Base-by-base conservation (phyloP, 2,888 invertebrate species). In the Sphaerophoria taeniata region DNA sequence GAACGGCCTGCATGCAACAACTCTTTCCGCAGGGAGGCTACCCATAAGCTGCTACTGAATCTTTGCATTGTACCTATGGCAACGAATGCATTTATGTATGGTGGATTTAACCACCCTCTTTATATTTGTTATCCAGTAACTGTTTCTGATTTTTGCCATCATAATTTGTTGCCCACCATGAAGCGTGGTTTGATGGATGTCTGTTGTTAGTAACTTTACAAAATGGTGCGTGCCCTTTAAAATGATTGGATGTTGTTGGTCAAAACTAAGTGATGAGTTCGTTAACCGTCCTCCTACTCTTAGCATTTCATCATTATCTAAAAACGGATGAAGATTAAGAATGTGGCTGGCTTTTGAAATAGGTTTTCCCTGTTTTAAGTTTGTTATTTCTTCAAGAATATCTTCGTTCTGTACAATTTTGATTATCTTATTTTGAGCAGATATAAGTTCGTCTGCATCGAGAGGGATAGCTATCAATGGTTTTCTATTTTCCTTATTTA, bases 21-120 rank as follows among this genome's bases (percentile, higher is more conserved):
- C 49, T 49, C 49, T 49, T 16, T 14, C 49, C 6, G 49, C 49
- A 49, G 49, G 49, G n/a, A 49, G 14, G 49, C 49, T 49, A 49
- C 49, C 49, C 49, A 49, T 49, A 49, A 49, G 49, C 6, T 49
- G 49, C 4, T 49, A 4, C 6, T 67, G 56, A 58, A 67, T 65
- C 39, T 75, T 58, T 4, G 75, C 58, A 12, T 75, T 60, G 11
- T 75, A 51, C 43, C 58, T 36, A 39, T 75, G 58, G 16, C 69
- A 70, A n/a, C 56, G 55, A 12, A 70, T 9, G 14, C 70, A 70
- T 3, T 45, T 43, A 45, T 56, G 31, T n/a, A 70, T 70, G 16
- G 33, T 16, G 2, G 45, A 45, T 45, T 70, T 70, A 3, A 70
- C 45, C 1, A 36, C 3, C 7, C 56, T 36, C 39, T 56, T 70